These are phyloP conservation scores for Zaprionus lineosus DNA, from an alignment of 2,888 invertebrate genomes.

Conservation along the genomic window DNA sequence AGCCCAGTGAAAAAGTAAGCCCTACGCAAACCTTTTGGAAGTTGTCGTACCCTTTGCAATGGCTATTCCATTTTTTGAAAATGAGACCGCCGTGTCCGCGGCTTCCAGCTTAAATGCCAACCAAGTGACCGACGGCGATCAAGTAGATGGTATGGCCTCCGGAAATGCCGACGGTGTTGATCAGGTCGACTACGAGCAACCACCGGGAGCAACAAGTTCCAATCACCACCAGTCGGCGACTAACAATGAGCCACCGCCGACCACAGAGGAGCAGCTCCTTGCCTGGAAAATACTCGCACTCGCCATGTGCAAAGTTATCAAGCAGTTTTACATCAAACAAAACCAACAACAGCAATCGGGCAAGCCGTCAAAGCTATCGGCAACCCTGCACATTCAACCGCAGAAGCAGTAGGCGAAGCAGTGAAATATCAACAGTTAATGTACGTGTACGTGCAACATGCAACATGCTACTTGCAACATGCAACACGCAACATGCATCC, in stretches of 20 bases:
- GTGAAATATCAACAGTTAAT: too few relatives aligned
- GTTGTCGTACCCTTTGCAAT: slow-evolving; percentile 59
- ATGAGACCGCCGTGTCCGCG: slow-evolving; percentile 54
- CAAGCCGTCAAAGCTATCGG: slow-evolving; percentile 63
- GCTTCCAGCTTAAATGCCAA: slow-evolving; percentile 33
- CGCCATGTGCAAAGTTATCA: slow-evolving; percentile 80
- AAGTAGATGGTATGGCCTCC: slow-evolving; percentile 69
- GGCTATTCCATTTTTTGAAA: slow-evolving; percentile 81
- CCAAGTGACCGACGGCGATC: slow-evolving; percentile 63
- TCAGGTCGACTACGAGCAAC: slow-evolving; percentile 67
- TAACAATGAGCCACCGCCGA: slow-evolving; percentile 32
- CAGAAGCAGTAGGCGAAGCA: slow-evolving; percentile 68
- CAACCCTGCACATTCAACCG: slow-evolving; percentile 78
- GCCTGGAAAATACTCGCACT: slow-evolving; percentile 80
- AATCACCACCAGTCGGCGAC: too few relatives aligned
- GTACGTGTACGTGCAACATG: too few relatives aligned
- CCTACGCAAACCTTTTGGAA: slow-evolving; percentile 3
- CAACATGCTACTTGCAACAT: too few relatives aligned
- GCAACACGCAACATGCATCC: too few relatives aligned
- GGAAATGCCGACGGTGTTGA: slow-evolving; percentile 42
- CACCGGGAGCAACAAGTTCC: slow-evolving; percentile 48
- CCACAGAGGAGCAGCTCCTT: slow-evolving; percentile 65
- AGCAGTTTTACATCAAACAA: slow-evolving; percentile 77
- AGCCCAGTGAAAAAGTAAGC: slow-evolving; percentile 4
- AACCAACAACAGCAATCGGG: slow-evolving; percentile 50